A percentile compares a stretch with the other conserved stretches of the same genome.
Conservation (phyloP, 2,113 vertebrate species). For the Cyprinodon tularosa region DNA sequence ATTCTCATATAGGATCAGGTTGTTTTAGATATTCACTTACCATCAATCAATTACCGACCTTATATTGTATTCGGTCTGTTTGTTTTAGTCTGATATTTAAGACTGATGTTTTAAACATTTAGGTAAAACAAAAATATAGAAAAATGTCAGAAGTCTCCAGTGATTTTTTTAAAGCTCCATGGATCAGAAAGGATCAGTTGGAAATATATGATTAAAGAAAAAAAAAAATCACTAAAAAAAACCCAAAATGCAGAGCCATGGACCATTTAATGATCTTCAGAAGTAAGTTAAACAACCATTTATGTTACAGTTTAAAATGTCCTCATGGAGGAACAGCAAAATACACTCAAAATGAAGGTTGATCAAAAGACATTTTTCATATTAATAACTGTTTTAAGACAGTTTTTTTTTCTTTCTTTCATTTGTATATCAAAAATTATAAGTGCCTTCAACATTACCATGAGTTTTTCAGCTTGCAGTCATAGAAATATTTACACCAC, state of each 20-base stretch:
- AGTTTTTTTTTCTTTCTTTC: constrained; percentile 53
- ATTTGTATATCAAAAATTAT: constrained; percentile 72
- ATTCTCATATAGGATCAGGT: too few species aligned
- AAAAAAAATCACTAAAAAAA: constrained; percentile 17
- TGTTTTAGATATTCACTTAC: too few species aligned
- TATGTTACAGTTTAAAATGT: constrained; percentile 85
- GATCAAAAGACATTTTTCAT: constrained; percentile 78
- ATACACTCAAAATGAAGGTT: constrained; percentile 81
- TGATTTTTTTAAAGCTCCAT: background rate
- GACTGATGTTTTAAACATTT: too few species aligned
- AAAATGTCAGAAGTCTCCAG: background rate
- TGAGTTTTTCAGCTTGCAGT: constrained; percentile 65
- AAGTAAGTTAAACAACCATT: constrained; percentile 83
- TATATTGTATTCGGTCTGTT: too few species aligned
- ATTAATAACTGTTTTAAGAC: constrained; percentile 69
- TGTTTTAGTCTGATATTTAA: too few species aligned
- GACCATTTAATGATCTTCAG: constrained; percentile 85
- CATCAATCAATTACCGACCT: too few species aligned
- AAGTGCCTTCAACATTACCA: constrained; percentile 83
- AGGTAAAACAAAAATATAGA: too few species aligned
- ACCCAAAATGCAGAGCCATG: constrained; percentile 61
- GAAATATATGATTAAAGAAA: background rate
- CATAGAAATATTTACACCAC: constrained; percentile 65
- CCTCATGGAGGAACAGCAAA: constrained; percentile 86
- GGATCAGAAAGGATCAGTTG: background rate